Evolutionary conservation across 2,797 vertebrate species (phyloP), one percentile per base, ranked within the genome.

Genomic region (Pempheris klunzingeri): DNA sequence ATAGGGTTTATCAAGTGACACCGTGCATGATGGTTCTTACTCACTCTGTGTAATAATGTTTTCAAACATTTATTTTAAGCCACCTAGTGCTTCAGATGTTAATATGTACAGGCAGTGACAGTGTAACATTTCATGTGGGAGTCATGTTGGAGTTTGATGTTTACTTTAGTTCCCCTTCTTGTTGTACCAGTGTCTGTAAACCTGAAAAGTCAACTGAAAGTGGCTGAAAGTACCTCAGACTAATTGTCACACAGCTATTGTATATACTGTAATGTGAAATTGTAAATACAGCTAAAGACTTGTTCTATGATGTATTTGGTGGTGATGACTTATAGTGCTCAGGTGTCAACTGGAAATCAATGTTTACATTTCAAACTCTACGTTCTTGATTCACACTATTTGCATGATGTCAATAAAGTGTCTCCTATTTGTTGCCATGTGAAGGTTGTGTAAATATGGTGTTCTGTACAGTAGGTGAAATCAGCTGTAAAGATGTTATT

Each of bases 361-460:
- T 90, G 92, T 93, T 94, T 93, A 92, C 91, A 89, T 91, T 84
- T 82, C 24, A 79, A 84, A 64, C 64, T 62, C 34, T 52, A 34
- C 47, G 32, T 85, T 77, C 46, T 60, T 82, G 62, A 54, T 52
- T 79, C 47, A 6, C 77, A 62, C 24, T 78, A 65, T 88, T 77
- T 88, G 62, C 49, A 49, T 86, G 38, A 63, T 63, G 50, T 80
- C 47, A 39, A 30, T 72, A n/a, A 65, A 63, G 50, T 85, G 53
- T 84, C 24, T 83, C 38, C 70, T 61, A 44, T 78, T 69, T 80
- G 75, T 80, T 84, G 55, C 52, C 24, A 1, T 85, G 66, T 83
- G 79, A 43, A 74, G 77, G 26, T 61, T n/a, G 44, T 84, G 72
- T 74, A 82, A 69, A 82, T 81, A 72, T 32, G 20, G 26, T 52